These are phyloP conservation scores for Siphonodentalium dalli DNA, from an alignment of 2,888 invertebrate species.

Conservation along the genomic window DNA sequence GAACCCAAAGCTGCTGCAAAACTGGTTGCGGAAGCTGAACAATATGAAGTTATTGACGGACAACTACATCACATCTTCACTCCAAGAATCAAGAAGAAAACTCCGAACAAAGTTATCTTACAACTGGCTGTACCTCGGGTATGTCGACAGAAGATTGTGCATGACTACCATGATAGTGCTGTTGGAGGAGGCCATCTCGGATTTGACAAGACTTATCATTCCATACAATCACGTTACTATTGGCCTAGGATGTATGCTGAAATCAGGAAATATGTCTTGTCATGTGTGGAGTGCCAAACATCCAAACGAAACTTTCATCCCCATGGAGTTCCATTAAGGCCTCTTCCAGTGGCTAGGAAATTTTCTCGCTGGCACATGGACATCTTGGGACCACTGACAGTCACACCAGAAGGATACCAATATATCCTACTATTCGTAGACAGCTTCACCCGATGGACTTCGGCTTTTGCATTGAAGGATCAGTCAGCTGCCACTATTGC, in stretches of 20 bases:
- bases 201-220: slow-evolving; percentile 21
- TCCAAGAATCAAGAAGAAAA: slow-evolving; percentile 8
- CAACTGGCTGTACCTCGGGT: slow-evolving; percentile 24
- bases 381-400: slow-evolving; percentile 16
- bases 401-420: slow-evolving; percentile 8
- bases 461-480: slow-evolving; percentile 14
- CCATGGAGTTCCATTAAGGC: slow-evolving; percentile 12
- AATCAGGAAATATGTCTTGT: slow-evolving; percentile 17
- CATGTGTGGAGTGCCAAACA: slow-evolving; percentile 21
- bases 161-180: slow-evolving; percentile 27
- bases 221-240: slow-evolving; percentile 25
- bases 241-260: slow-evolving; percentile 32
- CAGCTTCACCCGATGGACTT: slow-evolving; percentile 16
- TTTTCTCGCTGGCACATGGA: slow-evolving; percentile 31
- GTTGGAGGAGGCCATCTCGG: slow-evolving; percentile 24
- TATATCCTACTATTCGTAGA: slow-evolving; percentile 19
- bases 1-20: slow-evolving; percentile 5
- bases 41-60: slow-evolving; percentile 16
- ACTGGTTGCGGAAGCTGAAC: slow-evolving; percentile 6
- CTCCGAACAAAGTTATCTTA: not conserved
- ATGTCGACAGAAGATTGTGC: slow-evolving; percentile 20
- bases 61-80: slow-evolving; percentile 22
- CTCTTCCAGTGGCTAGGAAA: slow-evolving; percentile 5
- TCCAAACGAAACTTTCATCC: slow-evolving; percentile 17
- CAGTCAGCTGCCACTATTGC: slow-evolving; percentile 14